Percentiles rank a stretch among this genome's conserved stretches.
Conservation (phyloP, 2,113 vertebrate species). For the Macquaria ambigua region DNA sequence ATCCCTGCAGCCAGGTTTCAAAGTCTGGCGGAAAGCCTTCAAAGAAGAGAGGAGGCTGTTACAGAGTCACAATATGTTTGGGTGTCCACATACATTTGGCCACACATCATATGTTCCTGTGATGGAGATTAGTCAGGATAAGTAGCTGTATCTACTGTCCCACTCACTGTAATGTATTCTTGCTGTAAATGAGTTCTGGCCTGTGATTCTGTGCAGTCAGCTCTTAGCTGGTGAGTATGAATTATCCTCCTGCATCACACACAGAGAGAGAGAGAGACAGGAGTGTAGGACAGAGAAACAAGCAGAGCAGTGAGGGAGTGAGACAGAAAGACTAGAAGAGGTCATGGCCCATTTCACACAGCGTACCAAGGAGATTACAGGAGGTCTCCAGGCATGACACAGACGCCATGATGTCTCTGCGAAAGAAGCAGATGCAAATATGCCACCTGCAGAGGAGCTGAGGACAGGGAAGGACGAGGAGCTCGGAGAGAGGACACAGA, state of each 20-base stretch:
- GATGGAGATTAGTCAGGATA: conserved; percentile 30
- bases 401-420: conserved; percentile 28
- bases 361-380: conserved; percentile 46
- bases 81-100: conserved; percentile 1
- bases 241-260: conserved; percentile 54
- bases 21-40: neutral
- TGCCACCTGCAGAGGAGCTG: conserved; percentile 37
- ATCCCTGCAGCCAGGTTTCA: neutral
- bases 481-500: neutral
- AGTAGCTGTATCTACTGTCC: conserved; percentile 19
- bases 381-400: conserved; percentile 44
- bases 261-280: conserved; percentile 8
- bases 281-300: conserved; percentile 1
- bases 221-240: conserved; percentile 51
- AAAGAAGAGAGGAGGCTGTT: neutral
- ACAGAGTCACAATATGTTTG: neutral
- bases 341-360: conserved; percentile 54
- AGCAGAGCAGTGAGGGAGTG: conserved; percentile 18
- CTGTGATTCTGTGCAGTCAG: conserved; percentile 64
- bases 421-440: conserved; percentile 51
- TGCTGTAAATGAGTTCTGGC: conserved; percentile 55
- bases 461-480: conserved; percentile 35
- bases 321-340: conserved; percentile 16
- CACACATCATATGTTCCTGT: neutral
- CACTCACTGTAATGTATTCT: conserved; percentile 47